Conservation (phyloP, 2,797 vertebrate species). For the Thunnus albacares region DNA sequence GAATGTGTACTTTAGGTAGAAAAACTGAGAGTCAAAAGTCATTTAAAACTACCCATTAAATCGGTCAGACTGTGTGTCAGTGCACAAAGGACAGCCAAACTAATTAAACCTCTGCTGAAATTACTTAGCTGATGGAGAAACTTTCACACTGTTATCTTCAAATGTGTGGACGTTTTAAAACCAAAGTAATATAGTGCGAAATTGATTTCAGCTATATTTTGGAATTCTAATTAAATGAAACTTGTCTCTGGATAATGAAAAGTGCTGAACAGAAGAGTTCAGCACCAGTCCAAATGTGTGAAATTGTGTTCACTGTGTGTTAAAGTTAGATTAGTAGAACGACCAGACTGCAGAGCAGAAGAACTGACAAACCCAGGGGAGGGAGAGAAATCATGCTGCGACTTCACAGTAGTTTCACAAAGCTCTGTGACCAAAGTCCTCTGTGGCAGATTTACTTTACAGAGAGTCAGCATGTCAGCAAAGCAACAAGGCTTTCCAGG, state of each 20-base stretch:
- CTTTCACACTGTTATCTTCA: constrained; percentile 39
- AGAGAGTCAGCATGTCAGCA: neutral
- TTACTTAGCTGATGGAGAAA: constrained; percentile 40
- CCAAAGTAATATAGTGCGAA: constrained; percentile 41
- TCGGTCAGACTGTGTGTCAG: constrained; percentile 31
- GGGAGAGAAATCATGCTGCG: constrained; percentile 11
- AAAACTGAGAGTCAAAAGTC: constrained; percentile 19
- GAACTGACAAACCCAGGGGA: neutral
- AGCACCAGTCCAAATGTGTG: constrained; percentile 32
- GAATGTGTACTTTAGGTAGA: neutral
- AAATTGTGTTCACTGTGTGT: constrained; percentile 20
- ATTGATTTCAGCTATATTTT: constrained; percentile 56
- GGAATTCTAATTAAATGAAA: constrained; percentile 59
- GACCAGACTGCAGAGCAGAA: constrained; percentile 19
- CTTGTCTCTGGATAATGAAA: constrained; percentile 44
- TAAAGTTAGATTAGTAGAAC: constrained; percentile 51
- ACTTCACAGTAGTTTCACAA: constrained; percentile 17
- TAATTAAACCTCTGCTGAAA: constrained; percentile 49
- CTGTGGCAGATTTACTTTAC: constrained; percentile 27
- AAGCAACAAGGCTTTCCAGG: neutral
- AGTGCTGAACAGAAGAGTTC: constrained; percentile 27
- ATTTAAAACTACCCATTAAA: constrained; percentile 42
- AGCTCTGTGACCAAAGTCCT: constrained; percentile 29
- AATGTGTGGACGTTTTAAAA: constrained; percentile 41
- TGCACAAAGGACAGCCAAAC: constrained; percentile 48